These are phyloP conservation scores for Scolanthus callimorphus DNA, from an alignment of 92 coral and sea anemone species.

Conservation along the genomic window DNA sequence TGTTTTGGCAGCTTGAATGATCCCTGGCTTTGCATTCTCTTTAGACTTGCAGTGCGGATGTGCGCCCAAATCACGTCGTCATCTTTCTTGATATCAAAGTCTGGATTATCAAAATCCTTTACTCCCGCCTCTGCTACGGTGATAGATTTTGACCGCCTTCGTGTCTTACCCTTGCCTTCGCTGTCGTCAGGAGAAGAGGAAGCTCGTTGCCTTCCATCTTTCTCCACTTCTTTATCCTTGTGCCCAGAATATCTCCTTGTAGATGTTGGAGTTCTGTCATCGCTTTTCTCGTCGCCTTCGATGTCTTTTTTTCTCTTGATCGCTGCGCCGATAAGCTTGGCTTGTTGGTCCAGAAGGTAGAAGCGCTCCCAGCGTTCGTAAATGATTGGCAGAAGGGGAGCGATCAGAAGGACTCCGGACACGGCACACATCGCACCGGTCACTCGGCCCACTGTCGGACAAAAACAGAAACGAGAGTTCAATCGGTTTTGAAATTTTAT, in stretches of 20 bases:
- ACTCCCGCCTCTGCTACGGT: not conserved
- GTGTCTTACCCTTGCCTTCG: not conserved
- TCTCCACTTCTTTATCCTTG: not conserved
- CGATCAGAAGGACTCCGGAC: slow-evolving; percentile 21
- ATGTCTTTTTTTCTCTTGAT: slow-evolving; percentile 11
- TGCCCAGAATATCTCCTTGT: not conserved
- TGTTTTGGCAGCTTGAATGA: not conserved
- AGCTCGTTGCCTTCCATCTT: not conserved
- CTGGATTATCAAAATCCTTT: not conserved
- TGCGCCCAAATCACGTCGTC: slow-evolving; percentile 29
- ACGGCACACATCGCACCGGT: slow-evolving; percentile 24
- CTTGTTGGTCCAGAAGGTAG: slow-evolving; percentile 9
- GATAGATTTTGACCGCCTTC: not conserved
- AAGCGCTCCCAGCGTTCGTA: slow-evolving; percentile 37
- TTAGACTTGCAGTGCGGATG: slow-evolving; percentile 26
- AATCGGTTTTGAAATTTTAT: too few species aligned
- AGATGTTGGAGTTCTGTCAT: not conserved
- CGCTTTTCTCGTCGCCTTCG: not conserved
- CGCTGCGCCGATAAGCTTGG: slow-evolving; percentile 17
- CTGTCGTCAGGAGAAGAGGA: not conserved
- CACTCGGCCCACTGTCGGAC: slow-evolving; percentile 11
- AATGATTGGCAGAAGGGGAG: slow-evolving; percentile 31
- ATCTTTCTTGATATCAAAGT: slow-evolving; percentile 1
- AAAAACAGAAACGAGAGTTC: too few species aligned
- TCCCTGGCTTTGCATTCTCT: slow-evolving; percentile 19